A percentile compares a stretch with the other conserved stretches of the same genome.
phyloP scores from a whole-genome alignment of 2,797 vertebrate genomes.

The Nannoperca obscura region DNA sequence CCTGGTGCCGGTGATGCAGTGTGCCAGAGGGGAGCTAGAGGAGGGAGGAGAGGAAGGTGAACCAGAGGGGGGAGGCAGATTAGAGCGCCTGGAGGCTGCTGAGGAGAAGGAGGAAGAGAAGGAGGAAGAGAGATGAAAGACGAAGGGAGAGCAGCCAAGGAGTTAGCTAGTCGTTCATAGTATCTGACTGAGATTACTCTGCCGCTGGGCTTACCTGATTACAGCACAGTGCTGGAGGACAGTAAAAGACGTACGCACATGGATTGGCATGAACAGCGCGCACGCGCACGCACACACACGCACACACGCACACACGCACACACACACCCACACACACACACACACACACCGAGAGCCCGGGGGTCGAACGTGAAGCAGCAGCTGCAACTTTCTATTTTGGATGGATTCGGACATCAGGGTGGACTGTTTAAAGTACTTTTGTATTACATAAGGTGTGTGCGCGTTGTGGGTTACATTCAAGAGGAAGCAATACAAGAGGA shows the following conservation, averaged over 20 bases:
- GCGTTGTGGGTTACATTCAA: slow-evolving; percentile 27
- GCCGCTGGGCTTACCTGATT: slow-evolving; percentile 71
- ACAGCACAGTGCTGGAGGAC: slow-evolving; percentile 60
- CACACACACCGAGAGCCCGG: slow-evolving; percentile 18
- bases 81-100: slow-evolving; percentile 58
- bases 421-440: slow-evolving; percentile 47
- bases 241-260: slow-evolving; percentile 35
- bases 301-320: no score
- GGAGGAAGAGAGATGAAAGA: slow-evolving; percentile 58
- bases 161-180: slow-evolving; percentile 59
- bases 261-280: neutral
- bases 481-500: slow-evolving; percentile 59
- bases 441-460: slow-evolving; percentile 38
- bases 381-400: slow-evolving; percentile 28
- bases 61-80: slow-evolving; percentile 56
- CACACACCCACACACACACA: neutral
- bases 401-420: slow-evolving; percentile 35
- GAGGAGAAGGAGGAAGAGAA: slow-evolving; percentile 51
- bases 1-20: slow-evolving; percentile 31
- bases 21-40: slow-evolving; percentile 51
- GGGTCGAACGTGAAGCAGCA: slow-evolving; percentile 23
- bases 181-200: slow-evolving; percentile 68
- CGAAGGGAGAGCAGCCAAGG: slow-evolving; percentile 36
- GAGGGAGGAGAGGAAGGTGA: slow-evolving; percentile 45
- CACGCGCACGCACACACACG: no score